Conservation (phyloP, 2,888 invertebrate species). For the Onchidella celtica region DNA sequence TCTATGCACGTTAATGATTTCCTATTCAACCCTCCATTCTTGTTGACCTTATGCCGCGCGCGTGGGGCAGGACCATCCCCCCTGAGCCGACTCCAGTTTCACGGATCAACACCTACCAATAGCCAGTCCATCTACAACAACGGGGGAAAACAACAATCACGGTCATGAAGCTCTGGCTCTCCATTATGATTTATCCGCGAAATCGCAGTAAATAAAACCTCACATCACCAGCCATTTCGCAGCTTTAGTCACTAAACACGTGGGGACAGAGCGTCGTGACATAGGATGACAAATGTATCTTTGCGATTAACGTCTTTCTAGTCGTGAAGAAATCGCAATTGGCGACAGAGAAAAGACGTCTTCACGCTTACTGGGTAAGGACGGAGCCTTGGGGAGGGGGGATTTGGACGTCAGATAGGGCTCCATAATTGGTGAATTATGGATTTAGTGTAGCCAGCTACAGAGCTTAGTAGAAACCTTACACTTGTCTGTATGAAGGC, state of each 20-base stretch:
- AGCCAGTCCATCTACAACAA: neutral
- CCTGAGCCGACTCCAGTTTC: slow-evolving; percentile 23
- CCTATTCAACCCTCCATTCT: too few species aligned
- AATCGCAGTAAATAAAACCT: slow-evolving; percentile 7
- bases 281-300: slow-evolving; percentile 13
- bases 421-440: slow-evolving; percentile 32
- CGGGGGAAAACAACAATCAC: neutral
- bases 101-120: slow-evolving; percentile 13
- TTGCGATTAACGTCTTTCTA: neutral
- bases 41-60: too few species aligned
- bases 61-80: neutral
- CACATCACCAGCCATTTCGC: neutral
- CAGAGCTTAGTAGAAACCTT: neutral
- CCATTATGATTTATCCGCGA: slow-evolving; percentile 23
- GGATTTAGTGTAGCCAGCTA: slow-evolving; percentile 6
- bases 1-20: too few species aligned
- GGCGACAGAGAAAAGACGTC: neutral
- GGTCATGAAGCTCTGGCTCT: neutral
- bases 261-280: too few species aligned
- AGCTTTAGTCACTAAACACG: too few species aligned
- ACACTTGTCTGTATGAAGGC: neutral
- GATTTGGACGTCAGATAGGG: neutral
- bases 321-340: neutral
- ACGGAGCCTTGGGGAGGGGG: neutral
- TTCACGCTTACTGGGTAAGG: slow-evolving; percentile 20